phyloP scores from a whole-genome alignment of 2,888 invertebrate genomes.

The Fabriciana adippe region DNA sequence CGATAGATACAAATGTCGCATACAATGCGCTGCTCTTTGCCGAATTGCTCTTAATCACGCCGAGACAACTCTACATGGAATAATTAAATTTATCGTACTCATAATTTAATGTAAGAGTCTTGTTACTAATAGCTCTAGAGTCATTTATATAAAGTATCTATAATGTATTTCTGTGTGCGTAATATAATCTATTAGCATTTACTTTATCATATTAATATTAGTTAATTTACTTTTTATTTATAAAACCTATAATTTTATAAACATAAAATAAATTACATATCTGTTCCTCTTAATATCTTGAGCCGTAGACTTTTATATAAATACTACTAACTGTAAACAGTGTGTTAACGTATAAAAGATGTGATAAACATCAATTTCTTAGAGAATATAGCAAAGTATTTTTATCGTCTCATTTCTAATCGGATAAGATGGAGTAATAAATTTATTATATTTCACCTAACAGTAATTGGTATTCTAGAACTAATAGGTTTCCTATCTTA shows the following conservation, averaged over 20 bases:
- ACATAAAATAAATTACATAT: too few species aligned
- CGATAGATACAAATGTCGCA: slow-evolving; percentile 32
- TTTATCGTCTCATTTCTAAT: slow-evolving; percentile 16
- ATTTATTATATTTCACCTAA: slow-evolving; percentile 31
- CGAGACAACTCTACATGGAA: slow-evolving; percentile 36
- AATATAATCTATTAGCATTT: too few species aligned
- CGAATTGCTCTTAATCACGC: slow-evolving; percentile 37
- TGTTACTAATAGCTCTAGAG: slow-evolving; percentile 1
- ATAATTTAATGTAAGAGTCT: slow-evolving; percentile 27
- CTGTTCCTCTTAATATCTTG: too few species aligned
- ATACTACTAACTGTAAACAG: background rate
- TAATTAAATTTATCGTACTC: slow-evolving; percentile 37
- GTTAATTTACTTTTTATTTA: too few species aligned
- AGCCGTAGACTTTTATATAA: too few species aligned
- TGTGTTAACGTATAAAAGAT: background rate
- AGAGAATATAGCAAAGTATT: slow-evolving; percentile 6
- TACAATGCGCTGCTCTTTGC: slow-evolving; percentile 29
- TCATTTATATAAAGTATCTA: background rate
- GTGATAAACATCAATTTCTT: slow-evolving; percentile 10
- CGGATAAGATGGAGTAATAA: slow-evolving; percentile 16
- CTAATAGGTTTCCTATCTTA: slow-evolving; percentile 63
- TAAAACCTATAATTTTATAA: too few species aligned
- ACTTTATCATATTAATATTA: background rate
- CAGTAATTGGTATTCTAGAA: slow-evolving; percentile 37
- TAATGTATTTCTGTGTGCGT: background rate